phyloP scores from a whole-genome alignment of 2,113 vertebrate genomes.

The Rhea americana region DNA sequence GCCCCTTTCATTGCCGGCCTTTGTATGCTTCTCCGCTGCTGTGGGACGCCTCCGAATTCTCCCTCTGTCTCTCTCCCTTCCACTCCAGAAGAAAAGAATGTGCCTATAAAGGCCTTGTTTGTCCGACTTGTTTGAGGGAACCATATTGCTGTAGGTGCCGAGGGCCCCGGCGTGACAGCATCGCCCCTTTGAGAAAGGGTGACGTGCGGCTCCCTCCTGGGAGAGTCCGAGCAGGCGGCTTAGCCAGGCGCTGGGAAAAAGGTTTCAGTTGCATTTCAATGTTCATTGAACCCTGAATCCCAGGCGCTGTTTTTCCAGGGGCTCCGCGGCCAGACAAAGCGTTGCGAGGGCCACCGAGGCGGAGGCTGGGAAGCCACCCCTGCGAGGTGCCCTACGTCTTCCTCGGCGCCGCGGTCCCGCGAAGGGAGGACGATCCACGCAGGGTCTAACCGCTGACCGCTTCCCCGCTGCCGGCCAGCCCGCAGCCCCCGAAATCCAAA shows the following conservation, averaged over 20 bases:
- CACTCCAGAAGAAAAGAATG: conserved; percentile 69
- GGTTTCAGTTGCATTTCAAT: conserved; percentile 70
- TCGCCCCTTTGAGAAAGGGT: conserved; percentile 43
- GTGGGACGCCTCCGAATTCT: conserved; percentile 59
- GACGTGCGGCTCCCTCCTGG: conserved; percentile 52
- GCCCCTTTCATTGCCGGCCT: conserved; percentile 62
- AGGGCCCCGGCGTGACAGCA: conserved; percentile 11
- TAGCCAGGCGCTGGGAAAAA: conserved; percentile 50
- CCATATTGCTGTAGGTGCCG: conserved; percentile 57
- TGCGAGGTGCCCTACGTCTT: neutral
- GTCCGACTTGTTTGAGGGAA: conserved; percentile 47
- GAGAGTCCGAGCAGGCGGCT: conserved; percentile 24
- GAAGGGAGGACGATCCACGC: neutral
- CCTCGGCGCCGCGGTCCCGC: neutral
- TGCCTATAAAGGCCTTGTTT: conserved; percentile 67
- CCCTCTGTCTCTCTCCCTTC: conserved; percentile 43
- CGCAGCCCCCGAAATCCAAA: neutral
- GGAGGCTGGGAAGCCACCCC: neutral
- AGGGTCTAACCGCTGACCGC: neutral
- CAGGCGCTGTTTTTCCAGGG: neutral
- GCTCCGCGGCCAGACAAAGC: conserved; percentile 48
- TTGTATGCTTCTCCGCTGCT: conserved; percentile 51
- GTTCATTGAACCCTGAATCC: conserved; percentile 58
- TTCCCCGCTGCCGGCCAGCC: neutral
- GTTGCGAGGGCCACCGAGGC: neutral